phyloP scores from a whole-genome alignment of 64 coral and sea anemone genomes.

The Porites australiensis region DNA sequence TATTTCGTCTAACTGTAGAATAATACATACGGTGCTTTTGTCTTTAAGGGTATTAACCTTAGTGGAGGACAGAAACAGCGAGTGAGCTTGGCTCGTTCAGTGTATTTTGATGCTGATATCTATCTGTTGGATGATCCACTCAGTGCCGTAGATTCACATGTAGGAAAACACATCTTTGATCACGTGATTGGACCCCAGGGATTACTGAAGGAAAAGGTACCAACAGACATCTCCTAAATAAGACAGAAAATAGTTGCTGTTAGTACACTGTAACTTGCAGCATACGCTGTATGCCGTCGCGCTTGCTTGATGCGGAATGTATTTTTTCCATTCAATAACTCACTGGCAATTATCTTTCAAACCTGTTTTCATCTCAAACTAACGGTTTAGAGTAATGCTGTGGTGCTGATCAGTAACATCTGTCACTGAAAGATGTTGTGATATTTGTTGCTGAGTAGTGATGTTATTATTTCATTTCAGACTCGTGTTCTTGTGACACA shows the following conservation, averaged over 20 bases:
- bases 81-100: slow-evolving; percentile 70
- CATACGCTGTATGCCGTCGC: too few relatives aligned
- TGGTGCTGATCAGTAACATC: not conserved
- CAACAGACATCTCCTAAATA: not conserved
- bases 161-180: slow-evolving; percentile 88
- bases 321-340: too few relatives aligned
- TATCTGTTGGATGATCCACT: slow-evolving; percentile 82
- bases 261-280: too few relatives aligned
- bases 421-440: not conserved
- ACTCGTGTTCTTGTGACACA: slow-evolving; percentile 83
- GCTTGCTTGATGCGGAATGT: too few relatives aligned
- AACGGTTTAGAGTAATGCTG: too few relatives aligned
- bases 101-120: slow-evolving; percentile 78
- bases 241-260: too few relatives aligned
- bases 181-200: slow-evolving; percentile 76
- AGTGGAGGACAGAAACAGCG: slow-evolving; percentile 88
- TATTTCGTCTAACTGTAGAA: too few relatives aligned
- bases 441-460: not conserved
- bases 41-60: slow-evolving; percentile 70
- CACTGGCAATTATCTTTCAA: too few relatives aligned
- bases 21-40: too few relatives aligned
- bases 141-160: slow-evolving; percentile 87
- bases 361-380: too few relatives aligned
- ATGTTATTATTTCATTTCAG: slow-evolving; percentile 23
- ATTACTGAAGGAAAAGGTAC: slow-evolving; percentile 77